Base-by-base conservation (phyloP, 2,888 invertebrate species). In the Ernsta delagoae region DNA sequence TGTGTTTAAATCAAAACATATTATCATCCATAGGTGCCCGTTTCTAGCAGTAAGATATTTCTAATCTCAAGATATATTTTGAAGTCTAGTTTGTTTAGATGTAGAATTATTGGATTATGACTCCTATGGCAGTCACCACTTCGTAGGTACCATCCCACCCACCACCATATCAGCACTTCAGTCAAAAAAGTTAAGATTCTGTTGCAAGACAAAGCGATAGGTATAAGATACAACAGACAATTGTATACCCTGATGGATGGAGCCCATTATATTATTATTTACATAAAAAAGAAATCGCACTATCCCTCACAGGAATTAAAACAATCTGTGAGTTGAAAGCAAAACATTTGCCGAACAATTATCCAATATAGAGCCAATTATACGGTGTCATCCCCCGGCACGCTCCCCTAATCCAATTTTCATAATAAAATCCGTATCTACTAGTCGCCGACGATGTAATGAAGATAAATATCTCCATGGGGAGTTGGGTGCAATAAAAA, bases 381-480 rank as follows among this genome's bases (percentile, higher is more conserved):
- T 81, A 79, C 82, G 80, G 82, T 84, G 83, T 81, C 86, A 83
- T 86, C 88, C 88, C 85, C 74, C 75, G 76, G 76, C 80, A 75
- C 78, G 79, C 80, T 79, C 84, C 85, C 87, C 87, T 82, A 79
- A 80, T 84, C 84, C 84, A 88, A 88, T 86, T 84, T 87, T 81
- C 84, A 84, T 84, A 88, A 89, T 89, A 89, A 88, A 90, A 90
- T 89, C 87, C 84, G 86, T 86, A 89, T 87, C 87, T 86, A 85
- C 80, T 84, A 87, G 85, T 86, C 85, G 78, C 78, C 83, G 79
- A 79, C 84, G 82, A 83, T 82, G 81, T 86, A 89, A 92, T 92
- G 89, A 87, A 92, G 92, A 92, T 92, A 86, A 90, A 92, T 92
- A 90, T 89, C 90, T 80, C 91, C 71, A 74, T 79, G 75, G 91